Conservation (phyloP, 1,140 invertebrate genomes). For the Calycopis cecrops region DNA sequence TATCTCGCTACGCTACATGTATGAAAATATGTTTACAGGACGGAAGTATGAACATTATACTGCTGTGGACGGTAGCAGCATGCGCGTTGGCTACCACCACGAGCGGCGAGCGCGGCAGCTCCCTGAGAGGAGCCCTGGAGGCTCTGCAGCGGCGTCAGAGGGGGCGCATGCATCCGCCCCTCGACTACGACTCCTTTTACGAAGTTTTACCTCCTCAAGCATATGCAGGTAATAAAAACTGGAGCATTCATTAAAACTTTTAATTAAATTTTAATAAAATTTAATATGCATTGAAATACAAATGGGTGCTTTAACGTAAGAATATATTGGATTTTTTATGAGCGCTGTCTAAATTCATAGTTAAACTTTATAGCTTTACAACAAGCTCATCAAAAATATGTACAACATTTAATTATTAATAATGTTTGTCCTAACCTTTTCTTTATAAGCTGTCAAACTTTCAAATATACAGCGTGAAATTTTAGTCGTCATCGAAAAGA, state of each 20-base stretch:
- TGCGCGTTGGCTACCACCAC: constrained; percentile 35
- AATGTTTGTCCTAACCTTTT: too few relatives aligned
- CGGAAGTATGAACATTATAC: constrained; percentile 40
- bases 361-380: too few relatives aligned
- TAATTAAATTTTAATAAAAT: background rate
- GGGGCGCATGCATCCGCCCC: constrained; percentile 39
- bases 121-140: constrained; percentile 63
- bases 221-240: constrained; percentile 59
- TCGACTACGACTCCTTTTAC: constrained; percentile 55
- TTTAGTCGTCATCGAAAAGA: too few relatives aligned
- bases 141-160: constrained; percentile 67
- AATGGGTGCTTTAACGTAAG: too few relatives aligned
- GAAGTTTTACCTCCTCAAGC: constrained; percentile 54
- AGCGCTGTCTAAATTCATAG: too few relatives aligned
- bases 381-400: too few relatives aligned
- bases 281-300: background rate
- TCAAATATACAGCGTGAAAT: too few relatives aligned
- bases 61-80: constrained; percentile 41
- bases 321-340: too few relatives aligned
- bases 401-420: too few relatives aligned
- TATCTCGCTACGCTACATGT: too few relatives aligned
- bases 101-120: constrained; percentile 47
- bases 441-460: too few relatives aligned
- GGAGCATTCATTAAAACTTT: too few relatives aligned
- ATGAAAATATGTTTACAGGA: background rate